Conservation (phyloP, 2,113 vertebrate genomes). For the Neogale vison region DNA sequence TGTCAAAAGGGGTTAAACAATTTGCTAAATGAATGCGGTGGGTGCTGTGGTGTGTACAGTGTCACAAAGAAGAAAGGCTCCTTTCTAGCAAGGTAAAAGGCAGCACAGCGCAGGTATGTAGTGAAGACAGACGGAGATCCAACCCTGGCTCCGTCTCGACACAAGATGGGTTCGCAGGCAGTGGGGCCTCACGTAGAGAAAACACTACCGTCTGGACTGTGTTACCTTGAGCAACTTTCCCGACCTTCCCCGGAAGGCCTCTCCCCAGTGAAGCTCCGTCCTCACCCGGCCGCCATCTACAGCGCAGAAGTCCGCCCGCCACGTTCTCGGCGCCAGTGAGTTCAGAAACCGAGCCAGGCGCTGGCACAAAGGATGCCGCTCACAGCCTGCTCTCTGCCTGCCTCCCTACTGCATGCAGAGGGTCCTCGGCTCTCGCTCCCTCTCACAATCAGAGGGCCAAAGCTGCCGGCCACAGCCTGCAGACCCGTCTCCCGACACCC, state of each 20-base stretch:
- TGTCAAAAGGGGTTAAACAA: background rate
- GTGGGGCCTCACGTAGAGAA: no score
- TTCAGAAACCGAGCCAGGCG: background rate
- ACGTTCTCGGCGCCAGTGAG: background rate
- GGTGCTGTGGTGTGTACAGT: background rate
- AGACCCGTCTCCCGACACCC: no score
- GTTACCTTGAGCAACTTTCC: background rate
- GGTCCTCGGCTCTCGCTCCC: background rate
- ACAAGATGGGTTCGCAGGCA: fast-evolving
- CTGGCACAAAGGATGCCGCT: background rate
- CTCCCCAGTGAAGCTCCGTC: background rate
- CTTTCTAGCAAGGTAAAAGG: background rate
- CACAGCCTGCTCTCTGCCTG: background rate
- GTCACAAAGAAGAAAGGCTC: background rate
- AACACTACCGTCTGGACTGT: background rate
- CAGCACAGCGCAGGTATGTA: background rate
- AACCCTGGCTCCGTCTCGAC: background rate
- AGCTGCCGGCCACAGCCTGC: background rate
- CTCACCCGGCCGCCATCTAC: fast-evolving
- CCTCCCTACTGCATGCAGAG: fast-evolving
- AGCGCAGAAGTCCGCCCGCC: fast-evolving
- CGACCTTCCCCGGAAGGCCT: background rate
- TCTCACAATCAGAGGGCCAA: background rate
- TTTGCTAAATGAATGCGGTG: background rate
- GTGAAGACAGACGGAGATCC: background rate